Evolutionary conservation across 2,888 invertebrate genomes (phyloP), one percentile per base, ranked within the genome.

Genomic region (Drosophila colorata): DNA sequence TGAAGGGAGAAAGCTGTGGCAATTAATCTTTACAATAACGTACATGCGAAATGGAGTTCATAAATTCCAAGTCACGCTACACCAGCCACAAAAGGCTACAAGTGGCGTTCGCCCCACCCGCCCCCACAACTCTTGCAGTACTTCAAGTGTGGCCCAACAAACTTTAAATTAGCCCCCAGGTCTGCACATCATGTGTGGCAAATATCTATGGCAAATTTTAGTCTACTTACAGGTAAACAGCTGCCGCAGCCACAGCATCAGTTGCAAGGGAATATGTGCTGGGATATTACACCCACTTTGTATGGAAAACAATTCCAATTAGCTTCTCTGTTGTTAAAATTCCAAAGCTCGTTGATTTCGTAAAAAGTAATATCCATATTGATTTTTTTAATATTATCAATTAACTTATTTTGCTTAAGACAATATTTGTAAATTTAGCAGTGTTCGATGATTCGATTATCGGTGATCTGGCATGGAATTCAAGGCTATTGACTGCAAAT

Each of bases 11-110:
- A 58, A 70, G 73, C 83, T 63, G 77, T 74, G 84, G 82, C 82
- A 83, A 86, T 83, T 83, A 83, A 83, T 83, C 87, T 83, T 83
- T 78, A 80, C 82, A 86, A 86, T 83, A 59, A 69, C 76, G 74
- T 80, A 86, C 82, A 83, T 76, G 82, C 80, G 80, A 83, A 80
- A 83, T 86, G 84, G 84, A 86, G 84, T 83, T 86, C 84, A 83
- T 83, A 86, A 83, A 83, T 83, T 83, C 74, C 87, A 76, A 83
- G 82, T 83, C 74, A 83, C 70, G 87, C 83, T 59, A 78, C 67
- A 72, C 58, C 48, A 55, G 69, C 14, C 72, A 63, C 66, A 75
- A 72, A 66, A 23, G 59, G 40, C 57, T 18, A 28, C 31, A 28
- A 38, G 69, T 18, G 25, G 37, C 28, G 28, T 28, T 9, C 25